These are phyloP conservation scores for Altica lythri DNA, from an alignment of 2,888 invertebrate genomes.

Conservation along the genomic window DNA sequence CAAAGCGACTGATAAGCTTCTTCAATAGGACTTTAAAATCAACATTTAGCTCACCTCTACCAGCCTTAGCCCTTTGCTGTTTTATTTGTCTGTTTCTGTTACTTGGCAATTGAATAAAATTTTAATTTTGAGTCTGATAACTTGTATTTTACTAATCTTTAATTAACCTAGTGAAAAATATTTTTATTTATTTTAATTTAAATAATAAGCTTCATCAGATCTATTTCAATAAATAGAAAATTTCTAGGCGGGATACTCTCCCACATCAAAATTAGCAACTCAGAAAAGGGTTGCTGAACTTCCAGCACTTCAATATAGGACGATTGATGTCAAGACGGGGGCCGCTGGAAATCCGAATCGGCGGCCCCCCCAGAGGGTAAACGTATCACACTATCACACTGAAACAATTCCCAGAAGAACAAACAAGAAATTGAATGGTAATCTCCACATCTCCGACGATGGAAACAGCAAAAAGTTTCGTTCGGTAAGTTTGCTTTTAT, in stretches of 20 bases:
- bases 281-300: conserved; percentile 47
- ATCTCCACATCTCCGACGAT: conserved; percentile 29
- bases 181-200: not conserved
- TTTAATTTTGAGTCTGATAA: too few relatives aligned
- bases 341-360: conserved; percentile 45
- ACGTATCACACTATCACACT: conserved; percentile 25
- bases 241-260: conserved; percentile 25
- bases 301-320: conserved; percentile 51
- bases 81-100: too few relatives aligned
- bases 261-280: conserved; percentile 29
- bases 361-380: conserved; percentile 1
- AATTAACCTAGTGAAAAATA: not conserved
- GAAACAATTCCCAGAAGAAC: conserved; percentile 39
- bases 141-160: too few relatives aligned
- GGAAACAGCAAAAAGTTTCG: conserved; percentile 32
- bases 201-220: too few relatives aligned
- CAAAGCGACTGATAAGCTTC: too few relatives aligned
- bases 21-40: too few relatives aligned
- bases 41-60: too few relatives aligned
- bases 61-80: too few relatives aligned
- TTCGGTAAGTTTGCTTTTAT: conserved; percentile 38
- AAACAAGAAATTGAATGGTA: conserved; percentile 29
- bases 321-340: conserved; percentile 44
- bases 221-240: too few relatives aligned
- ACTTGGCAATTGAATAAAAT: too few relatives aligned